Conservation (phyloP, 2,113 vertebrate species). For the Paralichthys olivaceus region DNA sequence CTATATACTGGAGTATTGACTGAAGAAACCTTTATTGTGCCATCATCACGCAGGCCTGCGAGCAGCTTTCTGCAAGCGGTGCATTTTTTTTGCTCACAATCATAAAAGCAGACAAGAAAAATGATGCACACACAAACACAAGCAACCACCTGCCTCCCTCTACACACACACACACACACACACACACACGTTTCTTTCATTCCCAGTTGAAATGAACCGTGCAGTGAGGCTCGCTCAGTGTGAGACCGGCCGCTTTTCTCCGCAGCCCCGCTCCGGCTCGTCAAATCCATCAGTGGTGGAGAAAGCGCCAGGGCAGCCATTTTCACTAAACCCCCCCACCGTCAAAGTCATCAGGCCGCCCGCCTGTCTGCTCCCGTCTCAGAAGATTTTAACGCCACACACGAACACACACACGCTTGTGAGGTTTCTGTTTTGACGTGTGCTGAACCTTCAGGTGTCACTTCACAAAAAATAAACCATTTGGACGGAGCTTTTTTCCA, state of each 20-base stretch:
- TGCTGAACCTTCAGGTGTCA: too few species aligned
- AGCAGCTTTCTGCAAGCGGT: conserved; percentile 57
- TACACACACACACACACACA: conserved; percentile 17
- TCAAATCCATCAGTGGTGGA: conserved; percentile 69
- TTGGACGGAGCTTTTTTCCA: too few species aligned
- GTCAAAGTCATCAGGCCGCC: conserved; percentile 49
- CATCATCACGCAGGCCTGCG: conserved; percentile 45
- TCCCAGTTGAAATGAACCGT: conserved; percentile 47
- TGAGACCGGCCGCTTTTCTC: conserved; percentile 27
- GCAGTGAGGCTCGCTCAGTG: conserved; percentile 23
- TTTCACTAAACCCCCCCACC: conserved; percentile 55
- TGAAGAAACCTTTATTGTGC: conserved; percentile 61
- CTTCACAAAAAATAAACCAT: too few species aligned
- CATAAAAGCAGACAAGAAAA: conserved; percentile 66
- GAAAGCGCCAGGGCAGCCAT: conserved; percentile 54
- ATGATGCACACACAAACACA: conserved; percentile 25
- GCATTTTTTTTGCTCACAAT: conserved; percentile 67
- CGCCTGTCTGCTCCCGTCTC: not conserved
- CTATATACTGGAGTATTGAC: conserved; percentile 60
- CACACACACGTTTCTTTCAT: conserved; percentile 28
- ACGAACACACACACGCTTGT: not conserved
- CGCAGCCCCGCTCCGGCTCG: conserved; percentile 27
- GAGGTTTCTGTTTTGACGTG: not conserved
- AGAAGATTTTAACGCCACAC: not conserved
- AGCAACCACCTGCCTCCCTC: conserved; percentile 2